Evolutionary conservation across 1,140 invertebrate species (phyloP), one percentile per base, ranked within the genome.

Genomic region (Hetaerina americana): DNA sequence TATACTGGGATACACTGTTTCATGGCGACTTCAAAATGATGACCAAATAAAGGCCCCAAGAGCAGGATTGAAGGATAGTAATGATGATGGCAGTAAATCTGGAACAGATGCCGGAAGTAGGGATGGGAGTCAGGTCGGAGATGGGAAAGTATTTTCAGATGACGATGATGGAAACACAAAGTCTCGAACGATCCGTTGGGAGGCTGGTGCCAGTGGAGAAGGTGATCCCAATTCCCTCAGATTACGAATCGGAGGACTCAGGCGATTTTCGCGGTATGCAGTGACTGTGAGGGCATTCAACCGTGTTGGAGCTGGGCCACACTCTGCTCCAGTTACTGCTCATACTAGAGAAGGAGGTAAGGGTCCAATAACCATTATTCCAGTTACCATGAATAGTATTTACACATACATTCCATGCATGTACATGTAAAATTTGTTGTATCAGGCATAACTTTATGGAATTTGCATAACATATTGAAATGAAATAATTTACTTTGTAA

Each of bases 1-100:
- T 69, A 84, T 89, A 72, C 80, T 85, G 31, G 88, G 88, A 27
- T 90, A 89, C 76, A 87, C 85, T 71, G 79, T 57, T n/a, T 18
- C 40, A 57, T 57, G 40, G 40, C 2, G 40, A 12, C 22, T 57
- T 12, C 40, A 57, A n/a, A 57, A 57, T 57, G 40, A 57, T 57
- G 40, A 57, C 10, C 15, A 18, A 10, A 1, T 57, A n/a, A 57
- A 57, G 22, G 22, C 3, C 10, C 22, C 40, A 5, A 57, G 40
- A n/a, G 22, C 15, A 18, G 22, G 22, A 18, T 18, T 18, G 15
- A 57, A 57, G 40, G 86, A 15, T 66, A 68, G 26, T 69, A 24
- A 5, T 27, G 82, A 81, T 3, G 72, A 80, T 73, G 27, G 70
- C 71, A 27, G 70, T 73, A 26, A 74, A 71, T 27, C 29, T 26